Evolutionary conservation across 2,888 invertebrate species (phyloP).

Genomic region (Idaea aversata): DNA sequence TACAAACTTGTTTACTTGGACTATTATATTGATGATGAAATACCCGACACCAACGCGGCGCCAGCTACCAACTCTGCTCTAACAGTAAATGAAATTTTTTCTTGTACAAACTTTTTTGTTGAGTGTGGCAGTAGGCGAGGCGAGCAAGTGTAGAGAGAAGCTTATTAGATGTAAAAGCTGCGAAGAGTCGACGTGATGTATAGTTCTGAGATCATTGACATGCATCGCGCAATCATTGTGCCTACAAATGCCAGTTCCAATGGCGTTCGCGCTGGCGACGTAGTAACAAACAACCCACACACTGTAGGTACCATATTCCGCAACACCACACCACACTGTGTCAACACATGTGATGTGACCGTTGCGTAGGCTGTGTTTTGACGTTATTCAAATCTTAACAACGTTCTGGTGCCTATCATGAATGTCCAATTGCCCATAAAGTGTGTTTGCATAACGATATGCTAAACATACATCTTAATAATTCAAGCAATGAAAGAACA

Average conservation of each 20-base stretch:
- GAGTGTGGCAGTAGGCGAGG: background rate
- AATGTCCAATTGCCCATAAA: background rate
- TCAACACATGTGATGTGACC: constrained; percentile 21
- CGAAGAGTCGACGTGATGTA: constrained; percentile 24
- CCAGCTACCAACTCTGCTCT: background rate
- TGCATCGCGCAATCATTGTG: constrained; percentile 42
- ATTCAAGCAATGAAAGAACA: background rate
- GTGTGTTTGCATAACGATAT: background rate
- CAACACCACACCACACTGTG: constrained; percentile 37
- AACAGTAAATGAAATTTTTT: background rate
- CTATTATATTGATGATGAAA: background rate
- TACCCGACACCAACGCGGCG: background rate
- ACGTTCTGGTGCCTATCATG: constrained; percentile 1
- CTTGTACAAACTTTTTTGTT: constrained; percentile 15
- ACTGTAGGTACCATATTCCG: constrained; percentile 7
- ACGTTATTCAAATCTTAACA: constrained; percentile 4
- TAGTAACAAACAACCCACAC: constrained; percentile 29
- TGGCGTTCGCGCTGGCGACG: constrained; percentile 30
- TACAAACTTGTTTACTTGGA: background rate
- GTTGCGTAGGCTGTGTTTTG: constrained; percentile 2
- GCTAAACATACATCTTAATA: background rate
- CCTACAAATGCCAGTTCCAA: constrained; percentile 31
- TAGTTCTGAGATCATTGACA: constrained; percentile 47
- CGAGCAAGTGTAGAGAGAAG: constrained; percentile 14
- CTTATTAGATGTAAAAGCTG: constrained; percentile 28